Evolutionary conservation across 2,888 invertebrate genomes (phyloP).

Genomic region (Parnassius smintheus): DNA sequence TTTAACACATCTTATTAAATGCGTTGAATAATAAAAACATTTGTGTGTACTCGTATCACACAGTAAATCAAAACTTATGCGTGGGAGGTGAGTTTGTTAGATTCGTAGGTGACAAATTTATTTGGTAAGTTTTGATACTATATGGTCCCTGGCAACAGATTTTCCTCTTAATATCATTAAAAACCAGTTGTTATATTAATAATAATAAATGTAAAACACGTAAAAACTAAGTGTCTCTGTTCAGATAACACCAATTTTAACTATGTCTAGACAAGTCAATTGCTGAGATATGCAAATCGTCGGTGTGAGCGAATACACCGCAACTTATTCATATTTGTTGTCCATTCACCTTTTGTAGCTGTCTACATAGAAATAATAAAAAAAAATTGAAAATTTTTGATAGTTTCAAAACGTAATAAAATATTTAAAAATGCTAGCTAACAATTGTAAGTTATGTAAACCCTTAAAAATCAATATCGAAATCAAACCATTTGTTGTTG

Average conservation of each 20-base stretch:
- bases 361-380: background rate
- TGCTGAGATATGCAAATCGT: conserved; percentile 60
- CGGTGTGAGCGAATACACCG: conserved; percentile 40
- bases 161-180: conserved; percentile 10
- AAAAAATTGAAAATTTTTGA: too few relatives aligned
- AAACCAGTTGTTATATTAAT: conserved; percentile 22
- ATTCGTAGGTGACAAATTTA: conserved; percentile 3
- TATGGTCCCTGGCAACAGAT: conserved; percentile 1
- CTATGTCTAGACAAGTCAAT: conserved; percentile 66
- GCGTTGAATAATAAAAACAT: background rate
- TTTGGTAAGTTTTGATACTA: background rate
- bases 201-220: conserved; percentile 24
- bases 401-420: too few relatives aligned
- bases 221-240: conserved; percentile 43
- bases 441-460: too few relatives aligned
- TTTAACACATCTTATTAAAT: too few relatives aligned
- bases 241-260: conserved; percentile 56
- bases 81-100: background rate
- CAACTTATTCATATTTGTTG: conserved; percentile 18
- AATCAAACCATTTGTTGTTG: too few relatives aligned
- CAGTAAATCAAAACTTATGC: conserved; percentile 5
- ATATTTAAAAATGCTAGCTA: too few relatives aligned
- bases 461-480: too few relatives aligned
- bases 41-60: background rate
- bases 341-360: conserved; percentile 23